Evolutionary conservation across 2,888 invertebrate species (phyloP).

Genomic region (Lasius fuliginosus): DNA sequence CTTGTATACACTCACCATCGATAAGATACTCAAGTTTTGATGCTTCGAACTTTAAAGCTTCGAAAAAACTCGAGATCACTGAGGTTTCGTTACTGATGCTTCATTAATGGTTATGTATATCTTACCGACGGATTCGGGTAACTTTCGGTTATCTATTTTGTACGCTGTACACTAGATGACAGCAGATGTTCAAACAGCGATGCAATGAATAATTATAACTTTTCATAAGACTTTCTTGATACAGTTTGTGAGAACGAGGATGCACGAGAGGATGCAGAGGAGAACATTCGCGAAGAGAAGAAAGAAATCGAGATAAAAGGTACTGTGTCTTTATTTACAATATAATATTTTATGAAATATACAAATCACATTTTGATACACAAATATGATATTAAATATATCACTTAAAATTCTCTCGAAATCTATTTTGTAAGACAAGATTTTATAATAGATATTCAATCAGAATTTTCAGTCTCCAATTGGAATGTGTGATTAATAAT

Average conservation of each 20-base stretch:
- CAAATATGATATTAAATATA: slow-evolving; percentile 2
- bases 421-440: no score
- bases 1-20: not conserved
- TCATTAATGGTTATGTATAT: no score
- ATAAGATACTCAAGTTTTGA: not conserved
- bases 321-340: not conserved
- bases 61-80: no score
- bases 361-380: slow-evolving; percentile 3
- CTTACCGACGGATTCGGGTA: no score
- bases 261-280: not conserved
- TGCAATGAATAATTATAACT: not conserved
- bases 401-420: no score
- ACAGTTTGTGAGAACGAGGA: no score
- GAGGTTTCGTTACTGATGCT: no score
- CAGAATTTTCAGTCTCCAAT: no score
- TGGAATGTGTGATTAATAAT: no score
- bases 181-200: not conserved
- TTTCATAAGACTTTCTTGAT: not conserved
- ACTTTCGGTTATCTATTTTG: not conserved
- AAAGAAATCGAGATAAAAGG: not conserved
- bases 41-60: no score
- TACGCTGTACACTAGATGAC: not conserved
- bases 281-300: not conserved
- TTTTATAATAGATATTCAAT: no score
- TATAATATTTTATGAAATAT: not conserved